Percentiles rank a stretch among this genome's conserved stretches.
Conservation (phyloP, 1,140 invertebrate genomes). For the Pseudomyrmex pallidus region DNA sequence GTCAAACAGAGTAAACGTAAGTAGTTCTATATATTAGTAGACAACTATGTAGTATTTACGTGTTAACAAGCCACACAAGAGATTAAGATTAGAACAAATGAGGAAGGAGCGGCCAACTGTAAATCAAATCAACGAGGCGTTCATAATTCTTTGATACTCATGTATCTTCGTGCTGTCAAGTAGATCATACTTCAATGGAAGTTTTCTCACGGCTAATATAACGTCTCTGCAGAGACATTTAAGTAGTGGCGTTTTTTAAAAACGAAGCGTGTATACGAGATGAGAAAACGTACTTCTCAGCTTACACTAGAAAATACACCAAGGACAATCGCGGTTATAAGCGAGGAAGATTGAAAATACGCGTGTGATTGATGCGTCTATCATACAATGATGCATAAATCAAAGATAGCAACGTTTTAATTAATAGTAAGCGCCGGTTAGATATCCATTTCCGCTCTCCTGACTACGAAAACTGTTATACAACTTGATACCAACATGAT, state of each 20-base stretch:
- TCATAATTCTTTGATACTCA: slow-evolving; percentile 37
- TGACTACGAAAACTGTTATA: slow-evolving; percentile 16
- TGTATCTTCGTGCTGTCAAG: slow-evolving; percentile 10
- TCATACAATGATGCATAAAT: slow-evolving; percentile 65
- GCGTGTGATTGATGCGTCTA: slow-evolving; percentile 50
- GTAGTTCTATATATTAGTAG: neutral
- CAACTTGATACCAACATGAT: slow-evolving; percentile 5
- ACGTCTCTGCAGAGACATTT: slow-evolving; percentile 23
- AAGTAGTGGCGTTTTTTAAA: slow-evolving; percentile 23
- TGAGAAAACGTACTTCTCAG: neutral
- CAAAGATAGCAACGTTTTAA: slow-evolving; percentile 48
- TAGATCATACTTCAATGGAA: slow-evolving; percentile 36
- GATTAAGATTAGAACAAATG: neutral
- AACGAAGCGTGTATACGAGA: neutral
- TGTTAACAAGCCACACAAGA: slow-evolving; percentile 12
- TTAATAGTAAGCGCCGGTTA: slow-evolving; percentile 54
- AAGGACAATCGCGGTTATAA: slow-evolving; percentile 14
- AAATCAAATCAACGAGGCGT: slow-evolving; percentile 47
- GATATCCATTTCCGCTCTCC: slow-evolving; percentile 39
- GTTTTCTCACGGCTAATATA: slow-evolving; percentile 31
- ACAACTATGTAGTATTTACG: neutral
- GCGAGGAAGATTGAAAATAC: slow-evolving; percentile 2
- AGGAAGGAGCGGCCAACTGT: slow-evolving; percentile 1
- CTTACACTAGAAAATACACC: slow-evolving; percentile 5
- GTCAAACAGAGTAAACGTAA: neutral